Conservation (phyloP, 2,888 invertebrate species). For the Erebia aethiops region DNA sequence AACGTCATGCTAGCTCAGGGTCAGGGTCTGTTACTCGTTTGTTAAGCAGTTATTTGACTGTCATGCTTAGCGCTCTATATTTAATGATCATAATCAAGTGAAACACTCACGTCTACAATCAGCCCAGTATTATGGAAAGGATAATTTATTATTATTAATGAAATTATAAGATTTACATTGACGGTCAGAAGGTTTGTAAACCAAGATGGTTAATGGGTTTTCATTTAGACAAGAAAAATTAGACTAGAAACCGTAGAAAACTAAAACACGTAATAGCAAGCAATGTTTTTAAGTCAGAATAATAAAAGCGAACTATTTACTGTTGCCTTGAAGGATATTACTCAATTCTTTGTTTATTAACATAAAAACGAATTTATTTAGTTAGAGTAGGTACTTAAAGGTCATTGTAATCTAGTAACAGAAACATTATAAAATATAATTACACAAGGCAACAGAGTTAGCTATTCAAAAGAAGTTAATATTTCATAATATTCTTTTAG, state of each 20-base stretch:
- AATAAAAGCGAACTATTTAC: neutral
- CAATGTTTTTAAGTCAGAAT: neutral
- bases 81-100: conserved; percentile 17
- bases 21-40: conserved; percentile 33
- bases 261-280: neutral
- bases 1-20: conserved; percentile 38
- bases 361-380: no score
- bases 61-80: conserved; percentile 20
- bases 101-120: conserved; percentile 2
- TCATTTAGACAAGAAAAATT: neutral
- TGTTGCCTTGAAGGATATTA: no score
- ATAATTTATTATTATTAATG: conserved; percentile 22
- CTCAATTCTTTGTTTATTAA: no score
- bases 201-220: neutral
- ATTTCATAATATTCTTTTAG: conserved; percentile 1
- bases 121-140: conserved; percentile 26
- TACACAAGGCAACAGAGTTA: neutral
- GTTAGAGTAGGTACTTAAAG: no score
- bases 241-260: neutral
- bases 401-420: neutral
- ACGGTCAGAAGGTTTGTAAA: conserved; percentile 16
- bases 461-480: neutral
- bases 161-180: conserved; percentile 22
- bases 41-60: conserved; percentile 20
- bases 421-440: neutral